These are phyloP conservation scores for Chrysotoxum bicinctum DNA, from an alignment of 2,888 invertebrate genomes.

Conservation along the genomic window DNA sequence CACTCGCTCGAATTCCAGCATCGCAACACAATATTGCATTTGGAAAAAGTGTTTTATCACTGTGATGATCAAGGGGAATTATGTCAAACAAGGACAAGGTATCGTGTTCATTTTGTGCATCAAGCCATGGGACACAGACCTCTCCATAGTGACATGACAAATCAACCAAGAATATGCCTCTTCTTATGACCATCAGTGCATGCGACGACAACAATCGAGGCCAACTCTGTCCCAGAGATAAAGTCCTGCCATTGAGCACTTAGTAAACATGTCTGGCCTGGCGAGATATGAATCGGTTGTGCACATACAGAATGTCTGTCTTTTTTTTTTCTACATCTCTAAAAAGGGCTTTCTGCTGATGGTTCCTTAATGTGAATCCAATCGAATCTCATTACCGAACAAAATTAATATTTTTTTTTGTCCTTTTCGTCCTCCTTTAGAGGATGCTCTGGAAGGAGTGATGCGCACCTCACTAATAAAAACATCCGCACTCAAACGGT, in stretches of 20 bases:
- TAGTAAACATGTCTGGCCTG: conserved; percentile 50
- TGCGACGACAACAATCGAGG: conserved; percentile 8
- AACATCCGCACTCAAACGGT: conserved; percentile 59
- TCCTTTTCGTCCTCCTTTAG: neutral
- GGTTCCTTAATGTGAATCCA: conserved; percentile 58
- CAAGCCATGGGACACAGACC: conserved; percentile 29
- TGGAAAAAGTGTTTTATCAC: conserved; percentile 77
- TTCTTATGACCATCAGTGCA: neutral
- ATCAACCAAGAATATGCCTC: conserved; percentile 29
- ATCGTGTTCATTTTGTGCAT: conserved; percentile 73
- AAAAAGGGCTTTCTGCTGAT: conserved; percentile 18
- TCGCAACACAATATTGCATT: conserved; percentile 27
- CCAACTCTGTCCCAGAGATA: conserved; percentile 2
- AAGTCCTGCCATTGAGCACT: conserved; percentile 35
- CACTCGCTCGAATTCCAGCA: conserved; percentile 48
- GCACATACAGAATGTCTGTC: neutral
- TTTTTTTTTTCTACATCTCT: conserved; percentile 3
- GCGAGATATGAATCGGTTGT: conserved; percentile 59
- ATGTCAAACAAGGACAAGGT: conserved; percentile 80
- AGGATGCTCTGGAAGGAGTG: neutral
- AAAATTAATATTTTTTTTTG: conserved; percentile 61
- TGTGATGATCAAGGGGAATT: conserved; percentile 80
- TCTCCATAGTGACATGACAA: conserved; percentile 41
- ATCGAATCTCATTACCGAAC: conserved; percentile 66
- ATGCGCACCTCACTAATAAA: conserved; percentile 45